Evolutionary conservation across 2,797 vertebrate genomes (phyloP), one percentile per base, ranked within the genome.

Genomic region (Eulemur mongoz): DNA sequence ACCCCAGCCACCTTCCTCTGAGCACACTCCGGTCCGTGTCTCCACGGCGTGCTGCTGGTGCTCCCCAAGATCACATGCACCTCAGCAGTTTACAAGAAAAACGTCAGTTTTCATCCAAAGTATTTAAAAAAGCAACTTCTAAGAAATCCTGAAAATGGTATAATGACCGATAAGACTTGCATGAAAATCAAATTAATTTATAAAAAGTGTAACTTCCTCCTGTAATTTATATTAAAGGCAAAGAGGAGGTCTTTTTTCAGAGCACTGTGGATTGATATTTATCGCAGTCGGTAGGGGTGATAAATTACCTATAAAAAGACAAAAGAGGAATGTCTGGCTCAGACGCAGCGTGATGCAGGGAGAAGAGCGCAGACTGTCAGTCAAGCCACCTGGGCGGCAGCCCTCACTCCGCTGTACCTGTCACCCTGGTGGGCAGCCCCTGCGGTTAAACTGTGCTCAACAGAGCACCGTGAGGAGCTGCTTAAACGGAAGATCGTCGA

Each of bases 11-110:
- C 10, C 18, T 30, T 67, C 50, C 43, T 30, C 82, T 13, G 0
- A n/a, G 38, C 73, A 25, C 75, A 22, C 52, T 48, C 43, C 27
- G n/a, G 35, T 2, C 30, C 30, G 4, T 8, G 52, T 45, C 52
- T 63, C 59, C 13, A 0, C 0, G 0, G 63, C 7, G 32, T 3
- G 25, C 65, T 38, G 1, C 6, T 7, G 0, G 57, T 22, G 12
- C 32, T 43, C 1, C 0, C 50, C 23, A 7, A 48, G 91, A 15
- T n/a, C 40, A 43, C 54, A 7, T 1, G 7, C 59, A 35, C 94
- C 78, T 10, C n/a, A 6, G 11, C n/a, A 11, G 10, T 67, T 30
- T n/a, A 40, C 0, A 7, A 30, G 27, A n/a, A 23, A 35, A 80
- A 38, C 0, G 5, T 6, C 1, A 4, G n/a, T 43, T 75, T 61